A percentile compares a stretch with the other conserved stretches of the same genome.
phyloP scores from a whole-genome alignment of 1,140 invertebrate genomes.

The Xylocopa sonorina region DNA sequence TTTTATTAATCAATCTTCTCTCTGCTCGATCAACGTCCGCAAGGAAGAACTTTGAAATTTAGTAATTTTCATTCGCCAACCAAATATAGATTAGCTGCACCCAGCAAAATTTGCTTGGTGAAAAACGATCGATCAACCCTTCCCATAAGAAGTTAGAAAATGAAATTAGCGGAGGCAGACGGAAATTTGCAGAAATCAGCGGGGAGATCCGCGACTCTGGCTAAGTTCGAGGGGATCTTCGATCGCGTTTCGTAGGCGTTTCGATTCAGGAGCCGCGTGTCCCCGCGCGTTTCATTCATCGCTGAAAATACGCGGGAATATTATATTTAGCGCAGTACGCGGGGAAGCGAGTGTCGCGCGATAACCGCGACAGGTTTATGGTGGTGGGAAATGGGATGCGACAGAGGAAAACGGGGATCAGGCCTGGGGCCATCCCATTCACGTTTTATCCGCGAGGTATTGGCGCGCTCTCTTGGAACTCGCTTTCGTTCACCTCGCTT shows the following conservation, averaged over 20 bases:
- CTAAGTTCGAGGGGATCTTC: background rate
- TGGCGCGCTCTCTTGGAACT: background rate
- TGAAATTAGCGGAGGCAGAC: too few relatives aligned
- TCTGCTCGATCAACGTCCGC: too few relatives aligned
- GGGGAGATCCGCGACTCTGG: too few relatives aligned
- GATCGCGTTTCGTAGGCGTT: background rate
- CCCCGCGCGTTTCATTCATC: slow-evolving; percentile 52
- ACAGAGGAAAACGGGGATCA: slow-evolving; percentile 17
- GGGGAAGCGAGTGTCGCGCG: slow-evolving; percentile 14
- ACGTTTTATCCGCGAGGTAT: slow-evolving; percentile 33
- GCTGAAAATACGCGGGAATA: slow-evolving; percentile 55
- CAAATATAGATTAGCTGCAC: too few relatives aligned
- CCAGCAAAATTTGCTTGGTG: too few relatives aligned
- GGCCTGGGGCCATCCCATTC: slow-evolving; percentile 31
- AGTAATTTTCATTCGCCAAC: too few relatives aligned
- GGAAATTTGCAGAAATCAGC: too few relatives aligned
- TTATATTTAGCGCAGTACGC: slow-evolving; percentile 53
- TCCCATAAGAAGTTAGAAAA: too few relatives aligned
- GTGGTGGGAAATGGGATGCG: slow-evolving; percentile 20
- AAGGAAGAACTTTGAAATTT: too few relatives aligned
- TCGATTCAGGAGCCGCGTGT: slow-evolving; percentile 4
- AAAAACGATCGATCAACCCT: too few relatives aligned
- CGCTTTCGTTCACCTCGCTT: background rate
- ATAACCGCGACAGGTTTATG: slow-evolving; percentile 41
- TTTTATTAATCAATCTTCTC: too few relatives aligned